Conservation (phyloP, 2,888 invertebrate species). For the Arctia plantaginis region DNA sequence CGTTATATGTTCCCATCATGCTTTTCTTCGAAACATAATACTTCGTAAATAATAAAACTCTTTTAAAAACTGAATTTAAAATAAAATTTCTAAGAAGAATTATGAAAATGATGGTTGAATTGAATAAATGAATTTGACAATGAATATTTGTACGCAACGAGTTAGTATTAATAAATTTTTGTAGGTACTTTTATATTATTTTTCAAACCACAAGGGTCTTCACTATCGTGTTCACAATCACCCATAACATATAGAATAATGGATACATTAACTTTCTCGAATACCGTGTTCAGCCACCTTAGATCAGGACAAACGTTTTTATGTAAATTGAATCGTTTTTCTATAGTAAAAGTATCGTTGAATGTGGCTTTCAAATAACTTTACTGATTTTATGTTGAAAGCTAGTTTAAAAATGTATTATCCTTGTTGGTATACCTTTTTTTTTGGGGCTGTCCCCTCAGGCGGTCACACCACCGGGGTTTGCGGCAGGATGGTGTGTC, state of each 20-base stretch:
- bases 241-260: slow-evolving; percentile 1
- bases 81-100: no score
- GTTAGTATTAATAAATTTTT: background rate
- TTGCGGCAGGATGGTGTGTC: no score
- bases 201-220: background rate
- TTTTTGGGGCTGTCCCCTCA: no score
- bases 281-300: background rate
- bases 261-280: background rate
- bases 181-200: background rate
- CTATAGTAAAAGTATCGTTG: slow-evolving; percentile 17
- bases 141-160: no score
- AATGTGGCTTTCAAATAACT: slow-evolving; percentile 1
- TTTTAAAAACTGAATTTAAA: no score
- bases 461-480: no score
- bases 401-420: background rate
- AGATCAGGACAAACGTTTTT: slow-evolving; percentile 16
- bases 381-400: background rate
- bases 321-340: slow-evolving; percentile 33
- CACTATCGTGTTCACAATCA: slow-evolving; percentile 6
- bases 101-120: no score
- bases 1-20: no score
- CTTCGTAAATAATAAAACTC: no score
- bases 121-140: no score
- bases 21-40: no score
- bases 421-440: background rate